Conservation (phyloP, 2,797 vertebrate genomes). For the Adelosebastes latens region DNA sequence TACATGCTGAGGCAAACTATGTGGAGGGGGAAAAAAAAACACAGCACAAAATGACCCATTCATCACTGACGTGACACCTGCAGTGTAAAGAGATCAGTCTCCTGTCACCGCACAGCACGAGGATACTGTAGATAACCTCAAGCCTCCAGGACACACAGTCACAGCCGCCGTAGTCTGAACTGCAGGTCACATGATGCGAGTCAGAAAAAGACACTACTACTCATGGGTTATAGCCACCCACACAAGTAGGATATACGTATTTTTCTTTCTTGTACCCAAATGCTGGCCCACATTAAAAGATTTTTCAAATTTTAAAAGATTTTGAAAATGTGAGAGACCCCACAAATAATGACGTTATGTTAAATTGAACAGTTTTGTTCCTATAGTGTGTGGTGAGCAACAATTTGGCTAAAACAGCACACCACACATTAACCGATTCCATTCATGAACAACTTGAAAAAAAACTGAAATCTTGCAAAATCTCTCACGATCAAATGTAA, state of each 20-base stretch:
- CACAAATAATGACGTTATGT: too few relatives aligned
- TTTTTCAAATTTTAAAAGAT: too few relatives aligned
- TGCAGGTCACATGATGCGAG: background rate
- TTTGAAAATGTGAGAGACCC: too few relatives aligned
- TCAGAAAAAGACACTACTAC: background rate
- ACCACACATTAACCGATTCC: too few relatives aligned
- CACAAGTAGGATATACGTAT: background rate
- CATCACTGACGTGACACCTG: slow-evolving; percentile 17
- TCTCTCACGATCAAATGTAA: too few relatives aligned
- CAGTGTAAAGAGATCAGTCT: background rate
- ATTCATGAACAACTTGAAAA: too few relatives aligned
- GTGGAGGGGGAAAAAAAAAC: background rate
- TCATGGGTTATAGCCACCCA: background rate
- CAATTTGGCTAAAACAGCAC: too few relatives aligned
- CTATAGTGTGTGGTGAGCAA: too few relatives aligned
- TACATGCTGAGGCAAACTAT: background rate
- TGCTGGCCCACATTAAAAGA: too few relatives aligned
- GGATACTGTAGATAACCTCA: background rate
- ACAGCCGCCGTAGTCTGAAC: background rate
- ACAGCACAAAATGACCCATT: background rate
- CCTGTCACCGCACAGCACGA: background rate
- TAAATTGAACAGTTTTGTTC: too few relatives aligned
- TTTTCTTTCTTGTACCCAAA: background rate
- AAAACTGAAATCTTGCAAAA: too few relatives aligned
- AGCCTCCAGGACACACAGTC: background rate